Base-by-base conservation (phyloP, 2,888 invertebrate species). In the Nebria salina region DNA sequence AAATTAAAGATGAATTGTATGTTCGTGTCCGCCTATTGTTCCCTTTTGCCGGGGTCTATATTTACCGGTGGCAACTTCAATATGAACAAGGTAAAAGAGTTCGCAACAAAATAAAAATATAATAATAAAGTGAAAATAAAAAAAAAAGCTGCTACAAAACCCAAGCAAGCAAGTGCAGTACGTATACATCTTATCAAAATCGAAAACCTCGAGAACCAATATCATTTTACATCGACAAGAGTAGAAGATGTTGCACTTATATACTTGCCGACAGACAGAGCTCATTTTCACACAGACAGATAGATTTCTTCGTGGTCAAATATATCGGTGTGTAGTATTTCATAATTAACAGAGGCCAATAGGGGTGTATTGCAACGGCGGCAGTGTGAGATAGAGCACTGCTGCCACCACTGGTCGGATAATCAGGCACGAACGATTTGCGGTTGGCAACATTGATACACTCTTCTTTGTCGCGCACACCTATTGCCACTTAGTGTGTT, bases 1-100 rank as follows among this genome's bases (percentile, higher is more conserved):
- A 80, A 80, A 80, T 80, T 75, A 80, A 80, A 80, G 80, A 80
- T 80, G 75, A 75, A 80, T 80, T 80, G 80, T 80, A 75, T 70
- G 75, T 75, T 80, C 80, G 75, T 80, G 80, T 80, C 75, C 80
- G 80, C 80, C 80, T 70, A 80, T 80, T 75, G 34, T 66, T 6
- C 41, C 65, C 66, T 64, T 34, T n/a, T 41, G 26, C 1, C 41
- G 41, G 11, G 13, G 15, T 26, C 73, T 41, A n/a, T 41, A 15
- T 73, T 41, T 73, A 41, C 15, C 26, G 4, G 34, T 25, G 41
- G 15, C 42, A 73, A 73, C 73, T 73, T 42, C 79, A 79, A 79
- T 79, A 75, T 79, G 75, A 79, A 79, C 68, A 75, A 79, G 79
- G 79, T 79, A 79, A 79, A 79, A 79, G 79, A 74, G 43, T 72